Conservation (phyloP, 2,888 invertebrate genomes). For the Spisula subtruncata region DNA sequence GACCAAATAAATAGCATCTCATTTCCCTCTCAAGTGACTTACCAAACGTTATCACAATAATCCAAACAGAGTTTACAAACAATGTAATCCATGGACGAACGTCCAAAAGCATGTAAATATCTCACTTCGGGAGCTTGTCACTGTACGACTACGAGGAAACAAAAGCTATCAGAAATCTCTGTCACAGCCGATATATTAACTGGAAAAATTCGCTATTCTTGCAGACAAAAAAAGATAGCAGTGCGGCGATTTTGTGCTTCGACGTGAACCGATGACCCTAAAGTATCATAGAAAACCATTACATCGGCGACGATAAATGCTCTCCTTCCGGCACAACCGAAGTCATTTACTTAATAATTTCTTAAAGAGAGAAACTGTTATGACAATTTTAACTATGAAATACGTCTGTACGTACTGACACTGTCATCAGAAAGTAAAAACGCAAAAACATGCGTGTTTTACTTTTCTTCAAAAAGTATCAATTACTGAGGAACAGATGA, state of each 20-base stretch:
- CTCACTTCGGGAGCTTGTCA: neutral
- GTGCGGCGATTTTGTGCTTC: neutral
- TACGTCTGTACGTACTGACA: too few relatives aligned
- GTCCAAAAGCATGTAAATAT: neutral
- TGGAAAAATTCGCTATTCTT: neutral
- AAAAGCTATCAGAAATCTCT: neutral
- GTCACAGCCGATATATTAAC: neutral
- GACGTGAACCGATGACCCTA: neutral
- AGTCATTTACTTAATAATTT: too few relatives aligned
- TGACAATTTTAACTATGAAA: too few relatives aligned
- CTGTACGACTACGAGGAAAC: neutral
- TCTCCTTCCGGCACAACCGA: too few relatives aligned
- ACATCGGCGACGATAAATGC: neutral
- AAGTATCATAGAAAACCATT: neutral
- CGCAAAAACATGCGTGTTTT: too few relatives aligned
- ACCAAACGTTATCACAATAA: neutral
- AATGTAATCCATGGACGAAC: neutral
- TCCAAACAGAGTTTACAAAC: neutral
- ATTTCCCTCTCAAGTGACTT: neutral
- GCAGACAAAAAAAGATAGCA: neutral
- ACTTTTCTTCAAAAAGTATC: too few relatives aligned
- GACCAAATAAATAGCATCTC: too few relatives aligned
- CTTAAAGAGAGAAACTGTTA: too few relatives aligned
- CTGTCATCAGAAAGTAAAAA: too few relatives aligned
- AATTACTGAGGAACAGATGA: too few relatives aligned